phyloP scores from a whole-genome alignment of 2,888 invertebrate species.

The Orthosia gracilis region DNA sequence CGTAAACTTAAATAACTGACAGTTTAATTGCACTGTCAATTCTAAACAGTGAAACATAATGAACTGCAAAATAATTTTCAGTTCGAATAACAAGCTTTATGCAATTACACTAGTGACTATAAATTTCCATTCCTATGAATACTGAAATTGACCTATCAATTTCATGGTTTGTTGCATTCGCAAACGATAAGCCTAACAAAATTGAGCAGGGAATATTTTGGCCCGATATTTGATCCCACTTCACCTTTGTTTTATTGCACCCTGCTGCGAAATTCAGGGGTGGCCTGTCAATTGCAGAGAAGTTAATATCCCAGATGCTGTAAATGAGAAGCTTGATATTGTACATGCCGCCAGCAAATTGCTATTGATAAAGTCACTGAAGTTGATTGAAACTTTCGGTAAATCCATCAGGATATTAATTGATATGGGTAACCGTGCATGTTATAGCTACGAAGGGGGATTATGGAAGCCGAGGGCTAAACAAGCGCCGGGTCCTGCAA shows the following conservation, averaged over 20 bases:
- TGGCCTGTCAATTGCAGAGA: too few relatives aligned
- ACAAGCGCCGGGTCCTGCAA: background rate
- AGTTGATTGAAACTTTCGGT: background rate
- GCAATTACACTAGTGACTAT: too few relatives aligned
- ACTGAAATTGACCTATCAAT: background rate
- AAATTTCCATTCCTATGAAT: background rate
- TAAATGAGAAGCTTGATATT: background rate
- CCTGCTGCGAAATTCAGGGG: too few relatives aligned
- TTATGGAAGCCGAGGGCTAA: background rate
- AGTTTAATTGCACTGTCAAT: background rate
- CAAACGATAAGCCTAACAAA: too few relatives aligned
- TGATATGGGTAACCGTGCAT: background rate
- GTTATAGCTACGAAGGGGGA: background rate
- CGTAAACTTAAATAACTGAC: background rate
- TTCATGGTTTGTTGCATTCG: background rate
- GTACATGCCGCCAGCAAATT: background rate
- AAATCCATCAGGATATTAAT: background rate
- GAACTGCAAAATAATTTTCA: background rate
- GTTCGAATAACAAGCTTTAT: too few relatives aligned
- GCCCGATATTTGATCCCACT: too few relatives aligned
- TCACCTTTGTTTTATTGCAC: too few relatives aligned
- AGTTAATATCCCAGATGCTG: too few relatives aligned
- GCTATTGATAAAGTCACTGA: background rate
- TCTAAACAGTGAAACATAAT: background rate
- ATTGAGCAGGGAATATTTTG: too few relatives aligned